These are phyloP conservation scores for Panzeria rudis DNA, from an alignment of 2,888 invertebrate genomes.

Conservation along the genomic window DNA sequence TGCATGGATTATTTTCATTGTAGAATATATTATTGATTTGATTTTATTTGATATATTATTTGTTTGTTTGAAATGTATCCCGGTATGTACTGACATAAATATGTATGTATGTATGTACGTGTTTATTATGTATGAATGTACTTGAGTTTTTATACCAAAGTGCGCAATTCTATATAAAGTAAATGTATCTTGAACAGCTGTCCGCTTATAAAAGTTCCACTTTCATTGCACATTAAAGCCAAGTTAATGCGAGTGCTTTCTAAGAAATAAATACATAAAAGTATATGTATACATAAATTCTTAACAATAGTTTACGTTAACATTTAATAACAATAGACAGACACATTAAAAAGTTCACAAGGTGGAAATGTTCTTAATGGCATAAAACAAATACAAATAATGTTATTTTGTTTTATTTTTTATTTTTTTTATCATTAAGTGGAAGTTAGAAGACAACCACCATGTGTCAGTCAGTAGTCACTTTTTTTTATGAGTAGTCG, in stretches of 20 bases:
- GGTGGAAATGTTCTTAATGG: background rate
- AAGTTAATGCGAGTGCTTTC: conserved; percentile 34
- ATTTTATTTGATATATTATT: too few relatives aligned
- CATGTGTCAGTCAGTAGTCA: conserved; percentile 22
- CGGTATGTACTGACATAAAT: too few relatives aligned
- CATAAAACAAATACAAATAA: conserved; percentile 10
- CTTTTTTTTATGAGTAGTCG: background rate
- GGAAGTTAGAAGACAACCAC: conserved; percentile 5
- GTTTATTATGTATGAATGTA: too few relatives aligned
- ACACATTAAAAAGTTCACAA: conserved; percentile 17
- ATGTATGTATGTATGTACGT: too few relatives aligned
- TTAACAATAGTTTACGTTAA: background rate
- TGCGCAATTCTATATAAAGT: conserved; percentile 12
- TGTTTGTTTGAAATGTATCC: too few relatives aligned
- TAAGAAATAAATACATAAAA: conserved; percentile 1
- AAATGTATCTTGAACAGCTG: conserved; percentile 55
- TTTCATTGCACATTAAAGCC: conserved; percentile 8
- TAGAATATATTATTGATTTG: too few relatives aligned
- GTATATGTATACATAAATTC: background rate
- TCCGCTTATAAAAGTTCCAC: conserved; percentile 20
- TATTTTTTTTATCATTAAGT: background rate
- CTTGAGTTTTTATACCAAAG: background rate
- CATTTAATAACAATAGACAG: background rate
- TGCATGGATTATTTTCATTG: too few relatives aligned
- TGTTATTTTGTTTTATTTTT: background rate